Percentiles rank a stretch among this genome's conserved stretches.
Conservation (phyloP, 2,888 invertebrate genomes). For the Tenthredo notha region DNA sequence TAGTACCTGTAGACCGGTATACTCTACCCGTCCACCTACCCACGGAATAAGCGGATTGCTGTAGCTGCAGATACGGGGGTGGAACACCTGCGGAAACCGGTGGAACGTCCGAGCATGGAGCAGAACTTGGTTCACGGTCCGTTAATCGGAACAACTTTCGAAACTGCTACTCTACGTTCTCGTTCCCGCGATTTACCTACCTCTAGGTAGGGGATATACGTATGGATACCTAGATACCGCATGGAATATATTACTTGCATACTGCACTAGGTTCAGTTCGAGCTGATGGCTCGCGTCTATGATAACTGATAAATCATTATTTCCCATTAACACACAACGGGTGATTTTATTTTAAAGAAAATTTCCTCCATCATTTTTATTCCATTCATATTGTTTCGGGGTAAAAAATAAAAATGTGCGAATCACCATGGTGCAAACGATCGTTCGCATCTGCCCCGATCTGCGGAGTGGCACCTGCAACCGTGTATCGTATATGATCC, state of each 20-base stretch:
- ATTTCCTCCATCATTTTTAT: neutral
- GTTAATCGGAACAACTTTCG: constrained; percentile 38
- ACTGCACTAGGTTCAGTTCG: neutral
- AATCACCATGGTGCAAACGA: neutral
- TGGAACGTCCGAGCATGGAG: constrained; percentile 15
- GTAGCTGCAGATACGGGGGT: constrained; percentile 13
- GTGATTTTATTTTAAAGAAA: neutral
- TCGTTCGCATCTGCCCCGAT: neutral
- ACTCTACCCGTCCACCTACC: neutral
- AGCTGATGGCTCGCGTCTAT: neutral
- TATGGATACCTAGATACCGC: neutral
- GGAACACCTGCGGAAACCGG: constrained; percentile 25
- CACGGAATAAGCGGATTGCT: neutral
- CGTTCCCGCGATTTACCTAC: constrained; percentile 33
- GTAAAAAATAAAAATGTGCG: neutral
- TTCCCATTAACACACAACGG: neutral
- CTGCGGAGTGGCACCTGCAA: neutral
- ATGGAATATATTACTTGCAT: neutral
- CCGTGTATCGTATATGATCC: neutral
- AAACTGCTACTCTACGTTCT: constrained; percentile 34
- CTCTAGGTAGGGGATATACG: neutral
- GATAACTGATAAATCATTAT: neutral
- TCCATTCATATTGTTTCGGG: no score
- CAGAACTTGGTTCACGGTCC: constrained; percentile 43
- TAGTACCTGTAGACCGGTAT: neutral